Evolutionary conservation across 1,140 invertebrate genomes (phyloP), one percentile per base, ranked within the genome.

Genomic region (Apis laboriosa): DNA sequence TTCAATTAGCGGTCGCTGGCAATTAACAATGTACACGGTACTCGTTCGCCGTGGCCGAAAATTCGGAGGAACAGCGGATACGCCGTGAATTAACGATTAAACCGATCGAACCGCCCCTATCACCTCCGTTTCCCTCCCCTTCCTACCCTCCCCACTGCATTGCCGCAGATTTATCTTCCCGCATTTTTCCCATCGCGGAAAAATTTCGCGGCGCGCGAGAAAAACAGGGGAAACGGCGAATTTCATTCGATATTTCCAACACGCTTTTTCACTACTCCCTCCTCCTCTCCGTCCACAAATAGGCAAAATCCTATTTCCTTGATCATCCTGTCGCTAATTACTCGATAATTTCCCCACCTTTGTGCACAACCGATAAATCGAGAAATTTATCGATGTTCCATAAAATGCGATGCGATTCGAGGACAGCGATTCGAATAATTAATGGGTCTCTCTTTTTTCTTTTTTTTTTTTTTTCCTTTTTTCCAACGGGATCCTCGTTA

Each of bases 21-120:
- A 89, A 89, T 89, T 89, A 89, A 87, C 83, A 83, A 74, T 83
- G 85, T 83, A 86, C 79, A 85, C 80, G 87, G 61, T 73, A 68
- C 71, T 64, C 61, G 85, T 83, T 88, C 72, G 79, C 77, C 67
- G 67, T 63, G 63, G 21, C 66, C 76, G 83, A 88, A 87, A 88
- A 88, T 88, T 85, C 86, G 74, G 56, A 67, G 60, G 55, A 77
- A 49, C 49, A 17, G 66, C 76, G 71, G 55, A 84, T 70, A 71
- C 80, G 63, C 82, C 78, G 81, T 72, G 83, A 87, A 86, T 86
- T 84, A 87, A 86, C 66, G 77, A 61, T 80, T 84, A 55, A 60
- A 78, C 74, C 75, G 80, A 83, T 78, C 75, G 63, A 67, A 78
- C 43, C 28, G 7, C 34, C 34, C 34, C 49, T 15, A n/a, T 28